Base-by-base conservation (phyloP, 2,797 vertebrate genomes). In the Luscinia megarhynchos region DNA sequence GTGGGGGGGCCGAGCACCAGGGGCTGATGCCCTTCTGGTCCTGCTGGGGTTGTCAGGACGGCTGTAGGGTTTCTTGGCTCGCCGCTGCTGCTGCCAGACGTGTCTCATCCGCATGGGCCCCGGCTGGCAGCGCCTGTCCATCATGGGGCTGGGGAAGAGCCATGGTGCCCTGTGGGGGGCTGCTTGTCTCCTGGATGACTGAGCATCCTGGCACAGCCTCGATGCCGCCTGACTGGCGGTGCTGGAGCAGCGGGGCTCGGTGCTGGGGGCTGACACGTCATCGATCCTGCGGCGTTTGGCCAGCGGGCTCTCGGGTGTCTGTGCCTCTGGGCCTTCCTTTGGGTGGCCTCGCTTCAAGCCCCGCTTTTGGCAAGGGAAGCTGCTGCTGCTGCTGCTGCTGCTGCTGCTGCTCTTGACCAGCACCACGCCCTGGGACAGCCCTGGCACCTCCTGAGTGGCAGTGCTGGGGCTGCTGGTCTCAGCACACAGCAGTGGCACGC, bases 171-270 rank as follows among this genome's bases (percentile, higher is more conserved):
- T 48, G 34, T 18, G 29, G 1, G 5, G 24, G 11, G 5, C 20
- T 16, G 4, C 20, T 55, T n/a, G 23, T 23, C 16, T 40, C 12
- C 19, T 11, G 68, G 20, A 2, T 29, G 41, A 0, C 50, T 4
- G 29, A 13, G 24, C 1, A 24, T n/a, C 29, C 30, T 24, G 68
- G 34, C 9, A 8, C 58, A 9, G 20, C 50, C 15, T n/a, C 1
- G 0, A 0, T 4, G 19, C 18, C 4, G 2, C n/a, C 58, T 4
- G n/a, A 1, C 3, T 1, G 62, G n/a, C 0, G 1, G 1, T 14
- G 41, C 76, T 27, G 67, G 23, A 8, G n/a, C 48, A 2, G 18
- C 21, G 2, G 40, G 9, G 8, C 23, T 8, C 15, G 5, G 40
- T 1, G 1, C n/a, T 7, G 23, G 1, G 58, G n/a, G 27, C 40